phyloP scores from a whole-genome alignment of 2,113 vertebrate species.

The Nymphicus hollandicus region DNA sequence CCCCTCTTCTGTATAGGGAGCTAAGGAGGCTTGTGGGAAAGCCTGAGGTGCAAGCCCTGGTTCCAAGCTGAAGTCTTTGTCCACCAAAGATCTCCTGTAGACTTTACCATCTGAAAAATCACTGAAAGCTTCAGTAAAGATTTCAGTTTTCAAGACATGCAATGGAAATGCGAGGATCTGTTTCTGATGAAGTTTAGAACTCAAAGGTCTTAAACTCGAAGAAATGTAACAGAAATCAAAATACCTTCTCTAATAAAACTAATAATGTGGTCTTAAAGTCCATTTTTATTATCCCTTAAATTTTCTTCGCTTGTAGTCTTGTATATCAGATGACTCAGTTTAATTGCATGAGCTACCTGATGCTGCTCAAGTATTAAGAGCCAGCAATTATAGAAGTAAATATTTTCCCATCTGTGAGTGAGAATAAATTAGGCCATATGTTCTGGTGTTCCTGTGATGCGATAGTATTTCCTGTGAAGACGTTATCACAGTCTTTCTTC shows the following conservation, averaged over 20 bases:
- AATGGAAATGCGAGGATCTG: background rate
- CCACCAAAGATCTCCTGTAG: accelerated
- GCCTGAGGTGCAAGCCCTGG: background rate
- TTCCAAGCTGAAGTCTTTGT: background rate
- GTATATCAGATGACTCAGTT: background rate
- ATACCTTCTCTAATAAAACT: background rate
- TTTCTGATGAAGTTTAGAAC: background rate
- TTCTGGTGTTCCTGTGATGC: background rate
- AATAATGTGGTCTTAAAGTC: background rate
- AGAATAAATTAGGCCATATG: background rate
- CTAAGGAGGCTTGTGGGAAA: background rate
- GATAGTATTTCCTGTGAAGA: background rate
- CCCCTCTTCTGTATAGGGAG: background rate
- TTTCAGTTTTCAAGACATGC: background rate
- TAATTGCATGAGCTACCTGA: background rate
- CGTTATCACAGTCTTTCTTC: background rate
- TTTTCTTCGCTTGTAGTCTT: background rate
- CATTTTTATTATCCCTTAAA: background rate
- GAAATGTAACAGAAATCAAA: background rate
- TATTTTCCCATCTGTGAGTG: background rate
- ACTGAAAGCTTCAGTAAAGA: background rate
- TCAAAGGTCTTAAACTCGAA: background rate
- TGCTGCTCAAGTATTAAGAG: background rate
- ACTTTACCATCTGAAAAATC: background rate
- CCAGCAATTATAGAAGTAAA: background rate